These are phyloP conservation scores for Zosterops borbonicus DNA, from an alignment of 2,113 vertebrate species.

Conservation along the genomic window DNA sequence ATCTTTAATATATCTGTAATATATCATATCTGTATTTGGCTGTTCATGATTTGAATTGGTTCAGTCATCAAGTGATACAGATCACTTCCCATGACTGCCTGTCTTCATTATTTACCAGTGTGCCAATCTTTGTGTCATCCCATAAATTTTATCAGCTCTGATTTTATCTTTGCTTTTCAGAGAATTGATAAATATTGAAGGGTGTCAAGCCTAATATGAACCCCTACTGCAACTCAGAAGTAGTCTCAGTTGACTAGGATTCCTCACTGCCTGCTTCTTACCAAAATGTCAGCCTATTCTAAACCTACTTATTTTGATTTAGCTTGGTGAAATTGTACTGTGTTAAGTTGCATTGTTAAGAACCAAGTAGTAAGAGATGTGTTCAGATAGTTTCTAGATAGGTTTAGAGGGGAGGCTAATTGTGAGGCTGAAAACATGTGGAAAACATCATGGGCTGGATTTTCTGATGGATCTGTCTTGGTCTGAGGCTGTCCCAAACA, in stretches of 20 bases:
- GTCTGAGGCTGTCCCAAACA: neutral
- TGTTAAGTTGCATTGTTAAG: neutral
- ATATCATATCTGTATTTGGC: neutral
- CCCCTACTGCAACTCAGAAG: neutral
- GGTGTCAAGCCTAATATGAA: slow-evolving; percentile 23
- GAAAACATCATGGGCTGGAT: neutral
- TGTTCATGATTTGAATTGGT: neutral
- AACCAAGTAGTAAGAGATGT: neutral
- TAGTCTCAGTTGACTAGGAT: neutral
- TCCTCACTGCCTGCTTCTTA: neutral
- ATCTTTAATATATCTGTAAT: neutral
- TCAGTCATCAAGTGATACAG: slow-evolving; percentile 12
- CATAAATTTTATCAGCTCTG: slow-evolving; percentile 14
- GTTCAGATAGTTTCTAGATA: neutral
- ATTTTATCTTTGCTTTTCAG: slow-evolving; percentile 29
- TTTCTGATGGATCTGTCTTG: neutral
- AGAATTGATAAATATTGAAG: slow-evolving; percentile 53
- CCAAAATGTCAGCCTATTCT: neutral
- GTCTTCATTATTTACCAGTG: slow-evolving; percentile 39
- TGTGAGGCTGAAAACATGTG: neutral
- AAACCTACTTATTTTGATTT: neutral
- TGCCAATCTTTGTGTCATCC: slow-evolving; percentile 55
- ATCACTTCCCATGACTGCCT: slow-evolving; percentile 46
- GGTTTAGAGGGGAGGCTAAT: neutral
- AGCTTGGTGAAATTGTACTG: neutral